Evolutionary conservation across 2,113 vertebrate genomes (phyloP).

Genomic region (Bujurquina vittata): DNA sequence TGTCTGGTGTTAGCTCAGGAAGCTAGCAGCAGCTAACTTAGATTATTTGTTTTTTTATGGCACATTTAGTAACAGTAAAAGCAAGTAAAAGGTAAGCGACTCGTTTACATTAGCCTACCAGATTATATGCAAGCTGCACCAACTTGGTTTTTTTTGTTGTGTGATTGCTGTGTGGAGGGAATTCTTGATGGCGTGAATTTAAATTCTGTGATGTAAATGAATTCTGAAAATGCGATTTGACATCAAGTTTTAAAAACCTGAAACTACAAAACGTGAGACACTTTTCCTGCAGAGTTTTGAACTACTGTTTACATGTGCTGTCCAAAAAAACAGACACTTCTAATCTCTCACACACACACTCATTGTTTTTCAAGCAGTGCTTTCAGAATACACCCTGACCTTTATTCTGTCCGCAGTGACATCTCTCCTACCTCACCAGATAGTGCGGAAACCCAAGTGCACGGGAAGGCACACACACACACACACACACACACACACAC

Average conservation of each 20-base stretch:
- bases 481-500: background rate
- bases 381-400: slow-evolving; percentile 70
- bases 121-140: background rate
- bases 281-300: background rate
- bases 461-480: slow-evolving; percentile 3
- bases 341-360: slow-evolving; percentile 37
- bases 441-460: slow-evolving; percentile 61
- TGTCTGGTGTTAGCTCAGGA: background rate
- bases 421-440: slow-evolving; percentile 72
- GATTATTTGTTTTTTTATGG: background rate
- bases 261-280: background rate
- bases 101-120: background rate
- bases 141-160: background rate
- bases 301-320: background rate
- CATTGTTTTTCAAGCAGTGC: slow-evolving; percentile 46
- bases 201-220: background rate
- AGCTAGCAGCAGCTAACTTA: background rate
- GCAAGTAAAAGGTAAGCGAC: background rate
- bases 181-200: background rate
- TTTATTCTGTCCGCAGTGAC: slow-evolving; percentile 72
- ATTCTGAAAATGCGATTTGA: background rate
- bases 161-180: background rate
- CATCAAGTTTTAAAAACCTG: background rate
- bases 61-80: background rate
- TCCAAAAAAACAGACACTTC: slow-evolving; percentile 17